phyloP scores from a whole-genome alignment of 2,888 invertebrate species.

The Drosophila aldrichi region DNA sequence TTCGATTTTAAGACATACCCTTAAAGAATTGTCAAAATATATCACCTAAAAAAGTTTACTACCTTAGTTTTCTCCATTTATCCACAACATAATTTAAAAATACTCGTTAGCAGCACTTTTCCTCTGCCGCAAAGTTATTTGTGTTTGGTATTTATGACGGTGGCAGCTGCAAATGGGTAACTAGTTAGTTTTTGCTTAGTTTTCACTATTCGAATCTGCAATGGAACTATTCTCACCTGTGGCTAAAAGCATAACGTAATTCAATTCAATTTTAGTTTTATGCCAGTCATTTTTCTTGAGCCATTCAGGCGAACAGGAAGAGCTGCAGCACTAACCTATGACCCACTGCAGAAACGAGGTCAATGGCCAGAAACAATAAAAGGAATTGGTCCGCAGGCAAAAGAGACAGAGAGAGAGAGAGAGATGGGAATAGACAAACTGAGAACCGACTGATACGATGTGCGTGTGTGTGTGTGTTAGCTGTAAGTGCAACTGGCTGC shows the following conservation, averaged over 20 bases:
- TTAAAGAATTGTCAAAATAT: not conserved
- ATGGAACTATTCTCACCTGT: conserved; percentile 39
- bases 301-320: conserved; percentile 19
- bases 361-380: conserved; percentile 64
- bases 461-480: conserved; percentile 43
- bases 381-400: conserved; percentile 45
- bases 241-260: conserved; percentile 63
- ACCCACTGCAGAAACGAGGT: conserved; percentile 54
- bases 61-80: not conserved
- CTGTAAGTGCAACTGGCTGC: conserved; percentile 60
- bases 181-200: conserved; percentile 29
- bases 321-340: conserved; percentile 32
- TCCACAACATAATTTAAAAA: not conserved
- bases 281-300: conserved; percentile 35
- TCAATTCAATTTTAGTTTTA: conserved; percentile 55
- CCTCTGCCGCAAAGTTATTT: not conserved
- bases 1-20: too few relatives aligned
- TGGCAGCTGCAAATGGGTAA: conserved; percentile 4
- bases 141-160: conserved; percentile 37
- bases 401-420: not conserved
- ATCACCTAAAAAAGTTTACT: not conserved
- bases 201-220: conserved; percentile 18
- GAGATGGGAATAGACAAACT: not conserved
- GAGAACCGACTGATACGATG: conserved; percentile 9
- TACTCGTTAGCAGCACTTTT: conserved; percentile 13